These are phyloP conservation scores for Homalodisca vitripennis DNA, from an alignment of 1,140 invertebrate species.

Conservation along the genomic window DNA sequence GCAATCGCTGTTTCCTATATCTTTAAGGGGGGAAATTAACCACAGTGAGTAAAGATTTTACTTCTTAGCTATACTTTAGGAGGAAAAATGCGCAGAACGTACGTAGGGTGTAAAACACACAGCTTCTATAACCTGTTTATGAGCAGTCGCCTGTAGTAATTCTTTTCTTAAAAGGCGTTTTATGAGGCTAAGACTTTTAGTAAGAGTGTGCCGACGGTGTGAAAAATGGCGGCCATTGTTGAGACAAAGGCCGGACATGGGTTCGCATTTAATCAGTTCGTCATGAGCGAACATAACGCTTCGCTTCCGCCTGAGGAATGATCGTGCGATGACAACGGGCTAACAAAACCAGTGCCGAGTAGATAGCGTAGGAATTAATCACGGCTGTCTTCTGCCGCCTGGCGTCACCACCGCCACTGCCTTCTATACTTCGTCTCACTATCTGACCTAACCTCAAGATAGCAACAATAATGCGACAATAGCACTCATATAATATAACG, in stretches of 20 bases:
- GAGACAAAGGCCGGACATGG: conserved; percentile 7
- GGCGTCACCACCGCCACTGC: no score
- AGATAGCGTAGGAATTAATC: conserved; percentile 5
- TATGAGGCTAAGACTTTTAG: not conserved
- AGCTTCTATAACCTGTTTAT: not conserved
- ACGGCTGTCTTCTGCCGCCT: no score
- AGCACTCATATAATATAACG: no score
- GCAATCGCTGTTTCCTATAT: no score
- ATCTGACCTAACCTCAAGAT: no score
- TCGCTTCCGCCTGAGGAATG: not conserved
- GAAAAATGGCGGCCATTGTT: not conserved
- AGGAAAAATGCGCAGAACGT: no score
- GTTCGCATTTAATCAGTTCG: conserved; percentile 10
- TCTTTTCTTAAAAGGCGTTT: not conserved
- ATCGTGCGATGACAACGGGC: not conserved
- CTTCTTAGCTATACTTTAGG: no score
- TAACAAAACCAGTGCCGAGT: not conserved
- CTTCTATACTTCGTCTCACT: not conserved
- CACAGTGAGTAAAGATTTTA: no score
- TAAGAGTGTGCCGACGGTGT: not conserved
- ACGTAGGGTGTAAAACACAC: no score
- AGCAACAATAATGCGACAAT: no score
- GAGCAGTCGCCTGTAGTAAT: not conserved
- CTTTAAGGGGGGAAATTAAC: no score
- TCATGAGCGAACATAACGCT: conserved; percentile 12